Conservation (phyloP, 2,888 invertebrate species). For the Lissonota sp. region DNA sequence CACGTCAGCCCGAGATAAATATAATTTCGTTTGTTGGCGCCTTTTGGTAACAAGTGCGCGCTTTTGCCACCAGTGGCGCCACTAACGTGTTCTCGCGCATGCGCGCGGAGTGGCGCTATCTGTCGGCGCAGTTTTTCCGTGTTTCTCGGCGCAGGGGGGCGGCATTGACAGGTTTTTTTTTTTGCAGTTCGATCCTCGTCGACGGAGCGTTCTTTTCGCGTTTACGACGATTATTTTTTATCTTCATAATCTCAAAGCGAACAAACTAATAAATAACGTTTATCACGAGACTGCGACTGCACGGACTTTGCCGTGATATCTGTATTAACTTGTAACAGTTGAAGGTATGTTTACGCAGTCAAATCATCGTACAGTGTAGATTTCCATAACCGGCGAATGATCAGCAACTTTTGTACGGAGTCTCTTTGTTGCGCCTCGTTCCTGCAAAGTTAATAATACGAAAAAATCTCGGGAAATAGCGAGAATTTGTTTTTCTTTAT, state of each 20-base stretch:
- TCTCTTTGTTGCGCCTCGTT: background rate
- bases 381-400: constrained; percentile 53
- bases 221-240: background rate
- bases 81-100: no score
- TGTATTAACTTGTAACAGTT: background rate
- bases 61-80: no score
- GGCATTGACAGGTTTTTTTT: background rate
- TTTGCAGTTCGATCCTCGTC: background rate
- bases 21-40: no score
- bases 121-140: background rate
- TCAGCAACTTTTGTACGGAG: constrained; percentile 41
- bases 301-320: background rate
- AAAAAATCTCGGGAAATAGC: no score
- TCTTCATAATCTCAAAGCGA: background rate
- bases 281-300: background rate
- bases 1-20: no score
- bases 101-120: no score
- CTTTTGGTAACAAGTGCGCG: no score
- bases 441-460: background rate
- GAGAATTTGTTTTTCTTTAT: constrained; percentile 16
- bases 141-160: background rate
- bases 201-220: background rate
- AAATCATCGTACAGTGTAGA: background rate
- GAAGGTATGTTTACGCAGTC: constrained; percentile 32
- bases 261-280: background rate